These are phyloP conservation scores for Pristiophorus japonicus DNA, from an alignment of 2,113 vertebrate species.

Conservation along the genomic window DNA sequence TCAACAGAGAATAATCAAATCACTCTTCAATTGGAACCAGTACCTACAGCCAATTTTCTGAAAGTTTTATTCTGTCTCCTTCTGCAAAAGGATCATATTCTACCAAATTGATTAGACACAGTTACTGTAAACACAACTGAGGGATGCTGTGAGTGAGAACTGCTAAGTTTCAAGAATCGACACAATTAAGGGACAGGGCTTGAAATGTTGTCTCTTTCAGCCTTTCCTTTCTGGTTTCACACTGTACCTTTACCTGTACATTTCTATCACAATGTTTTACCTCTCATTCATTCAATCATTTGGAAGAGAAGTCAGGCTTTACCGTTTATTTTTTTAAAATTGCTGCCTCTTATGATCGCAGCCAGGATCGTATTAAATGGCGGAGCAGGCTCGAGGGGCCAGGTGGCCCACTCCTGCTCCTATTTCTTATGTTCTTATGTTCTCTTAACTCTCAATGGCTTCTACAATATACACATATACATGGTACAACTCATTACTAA, in stretches of 20 bases:
- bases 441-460: not conserved
- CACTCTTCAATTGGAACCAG: slow-evolving; percentile 16
- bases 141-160: not conserved
- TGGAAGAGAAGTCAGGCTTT: not conserved
- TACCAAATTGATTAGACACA: not conserved
- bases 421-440: too few species aligned
- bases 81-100: slow-evolving; percentile 10
- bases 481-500: not conserved
- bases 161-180: not conserved
- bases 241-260: not conserved
- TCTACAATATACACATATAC: not conserved
- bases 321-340: not conserved
- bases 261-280: not conserved
- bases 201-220: not conserved
- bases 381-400: too few species aligned
- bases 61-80: not conserved
- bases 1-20: slow-evolving; percentile 15
- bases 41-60: not conserved
- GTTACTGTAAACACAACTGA: not conserved
- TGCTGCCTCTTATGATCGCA: too few species aligned
- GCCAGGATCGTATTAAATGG: too few species aligned
- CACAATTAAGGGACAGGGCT: not conserved
- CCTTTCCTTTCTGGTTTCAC: not conserved
- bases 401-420: too few species aligned
- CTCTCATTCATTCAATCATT: not conserved